Percentiles rank a stretch among this genome's conserved stretches.
Evolutionary conservation across 1,140 invertebrate genomes (phyloP).

Genomic region (Drosophila orosa): DNA sequence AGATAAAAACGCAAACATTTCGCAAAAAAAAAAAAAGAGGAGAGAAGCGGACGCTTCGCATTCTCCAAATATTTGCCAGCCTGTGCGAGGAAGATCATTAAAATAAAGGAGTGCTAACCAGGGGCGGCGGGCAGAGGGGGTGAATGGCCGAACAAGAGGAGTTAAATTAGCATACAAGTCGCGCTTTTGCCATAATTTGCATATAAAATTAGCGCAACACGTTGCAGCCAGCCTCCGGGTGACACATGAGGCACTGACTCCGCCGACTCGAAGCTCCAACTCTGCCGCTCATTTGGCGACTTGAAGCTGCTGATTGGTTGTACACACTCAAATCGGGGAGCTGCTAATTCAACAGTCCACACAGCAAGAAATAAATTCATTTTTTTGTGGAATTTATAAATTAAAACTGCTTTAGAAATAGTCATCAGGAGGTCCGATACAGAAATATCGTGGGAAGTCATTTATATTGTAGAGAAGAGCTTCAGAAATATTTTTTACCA

Average conservation of each 20-base stretch:
- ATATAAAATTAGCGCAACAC: conserved; percentile 82
- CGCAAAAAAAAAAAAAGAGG: conserved; percentile 24
- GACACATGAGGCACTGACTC: conserved; percentile 29
- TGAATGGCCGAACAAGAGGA: conserved; percentile 35
- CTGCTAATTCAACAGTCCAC: conserved; percentile 23
- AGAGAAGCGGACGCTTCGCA: conserved; percentile 10
- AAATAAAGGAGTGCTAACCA: conserved; percentile 52
- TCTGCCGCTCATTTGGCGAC: conserved; percentile 65
- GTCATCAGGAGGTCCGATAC: too few species aligned
- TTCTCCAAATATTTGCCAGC: conserved; percentile 76
- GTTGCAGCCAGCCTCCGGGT: conserved; percentile 52
- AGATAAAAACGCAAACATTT: conserved; percentile 66
- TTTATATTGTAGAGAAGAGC: too few species aligned
- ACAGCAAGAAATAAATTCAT: neutral
- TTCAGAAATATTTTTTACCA: neutral
- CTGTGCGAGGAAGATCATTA: conserved; percentile 67
- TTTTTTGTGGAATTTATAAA: too few species aligned
- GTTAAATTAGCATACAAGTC: conserved; percentile 79
- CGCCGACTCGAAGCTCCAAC: conserved; percentile 11
- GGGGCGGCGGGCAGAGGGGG: conserved; percentile 1
- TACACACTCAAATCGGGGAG: conserved; percentile 63
- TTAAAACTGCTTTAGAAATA: neutral
- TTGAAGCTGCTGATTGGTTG: conserved; percentile 77
- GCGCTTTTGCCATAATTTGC: conserved; percentile 82
- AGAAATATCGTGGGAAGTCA: neutral